A percentile compares a stretch with the other conserved stretches of the same genome.
Evolutionary conservation across 2,888 invertebrate species (phyloP).

Genomic region (Apamea monoglypha): DNA sequence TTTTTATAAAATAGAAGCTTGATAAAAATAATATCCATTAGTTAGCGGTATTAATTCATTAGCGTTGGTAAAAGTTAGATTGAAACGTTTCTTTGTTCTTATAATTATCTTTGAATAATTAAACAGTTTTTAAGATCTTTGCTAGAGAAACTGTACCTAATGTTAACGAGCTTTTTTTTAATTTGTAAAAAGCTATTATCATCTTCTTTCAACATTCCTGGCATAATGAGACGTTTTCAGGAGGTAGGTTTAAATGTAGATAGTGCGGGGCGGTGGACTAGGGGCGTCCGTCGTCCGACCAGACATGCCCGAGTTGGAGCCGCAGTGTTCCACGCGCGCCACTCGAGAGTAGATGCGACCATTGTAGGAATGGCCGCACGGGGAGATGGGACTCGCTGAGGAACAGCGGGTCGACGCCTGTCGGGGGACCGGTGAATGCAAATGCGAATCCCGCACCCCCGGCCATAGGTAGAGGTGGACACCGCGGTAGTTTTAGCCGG

Average conservation of each 20-base stretch:
- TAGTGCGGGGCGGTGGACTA: background rate
- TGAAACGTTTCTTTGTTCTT: slow-evolving; percentile 1
- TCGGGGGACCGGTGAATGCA: too few relatives aligned
- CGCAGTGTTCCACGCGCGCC: too few relatives aligned
- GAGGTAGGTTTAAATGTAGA: background rate
- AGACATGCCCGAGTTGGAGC: too few relatives aligned
- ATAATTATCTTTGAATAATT: background rate
- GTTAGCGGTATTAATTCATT: background rate
- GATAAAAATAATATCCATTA: background rate
- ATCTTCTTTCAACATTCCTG: background rate
- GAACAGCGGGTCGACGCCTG: too few relatives aligned
- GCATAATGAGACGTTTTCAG: background rate
- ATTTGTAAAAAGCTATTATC: background rate
- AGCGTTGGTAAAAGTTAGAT: background rate
- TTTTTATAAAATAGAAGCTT: background rate
- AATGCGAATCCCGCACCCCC: too few relatives aligned
- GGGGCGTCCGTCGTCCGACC: too few relatives aligned
- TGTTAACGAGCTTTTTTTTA: slow-evolving; percentile 5
- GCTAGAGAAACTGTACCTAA: background rate
- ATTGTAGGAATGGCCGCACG: too few relatives aligned
- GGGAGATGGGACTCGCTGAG: too few relatives aligned
- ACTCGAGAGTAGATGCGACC: too few relatives aligned
- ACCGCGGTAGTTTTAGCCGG: too few relatives aligned
- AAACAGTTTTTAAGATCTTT: slow-evolving; percentile 10
- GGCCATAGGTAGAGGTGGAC: too few relatives aligned